Percentiles rank a stretch among this genome's conserved stretches.
Evolutionary conservation across 2,113 vertebrate species (phyloP).

Genomic region (Atrichornis clamosus): DNA sequence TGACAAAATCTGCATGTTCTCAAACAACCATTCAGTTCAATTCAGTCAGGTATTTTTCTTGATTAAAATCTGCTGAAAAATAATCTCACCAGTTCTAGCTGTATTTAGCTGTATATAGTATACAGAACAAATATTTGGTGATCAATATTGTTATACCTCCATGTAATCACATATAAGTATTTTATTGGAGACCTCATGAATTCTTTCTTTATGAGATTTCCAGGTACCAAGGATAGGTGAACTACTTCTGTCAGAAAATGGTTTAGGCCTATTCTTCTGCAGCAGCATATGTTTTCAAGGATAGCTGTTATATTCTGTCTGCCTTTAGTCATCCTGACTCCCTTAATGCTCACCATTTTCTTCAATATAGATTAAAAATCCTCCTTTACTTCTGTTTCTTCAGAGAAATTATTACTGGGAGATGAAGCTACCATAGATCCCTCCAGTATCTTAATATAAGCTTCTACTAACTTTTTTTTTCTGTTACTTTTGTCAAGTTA

Average conservation of each 20-base stretch:
- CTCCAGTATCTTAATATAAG: not conserved
- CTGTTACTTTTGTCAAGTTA: not conserved
- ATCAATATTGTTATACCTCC: not conserved
- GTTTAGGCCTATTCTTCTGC: not conserved
- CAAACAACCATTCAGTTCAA: not conserved
- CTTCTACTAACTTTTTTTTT: not conserved
- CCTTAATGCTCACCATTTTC: not conserved
- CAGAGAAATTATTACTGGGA: not conserved
- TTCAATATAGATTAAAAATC: not conserved
- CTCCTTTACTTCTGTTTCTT: not conserved
- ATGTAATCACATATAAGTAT: not conserved
- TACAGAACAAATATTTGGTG: not conserved
- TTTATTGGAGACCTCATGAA: not conserved
- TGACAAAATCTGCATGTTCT: not conserved
- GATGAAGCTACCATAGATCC: not conserved
- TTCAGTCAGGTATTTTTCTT: not conserved
- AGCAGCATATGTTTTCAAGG: not conserved
- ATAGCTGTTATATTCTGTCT: not conserved
- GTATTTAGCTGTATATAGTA: not conserved
- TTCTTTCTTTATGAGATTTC: not conserved
- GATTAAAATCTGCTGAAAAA: not conserved
- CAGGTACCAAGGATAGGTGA: not conserved
- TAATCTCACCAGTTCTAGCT: not conserved
- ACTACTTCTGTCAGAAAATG: not conserved
- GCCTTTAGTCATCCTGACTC: not conserved